These are phyloP conservation scores for Drosophila acutilabella DNA, from an alignment of 2,888 invertebrate species.

Conservation along the genomic window DNA sequence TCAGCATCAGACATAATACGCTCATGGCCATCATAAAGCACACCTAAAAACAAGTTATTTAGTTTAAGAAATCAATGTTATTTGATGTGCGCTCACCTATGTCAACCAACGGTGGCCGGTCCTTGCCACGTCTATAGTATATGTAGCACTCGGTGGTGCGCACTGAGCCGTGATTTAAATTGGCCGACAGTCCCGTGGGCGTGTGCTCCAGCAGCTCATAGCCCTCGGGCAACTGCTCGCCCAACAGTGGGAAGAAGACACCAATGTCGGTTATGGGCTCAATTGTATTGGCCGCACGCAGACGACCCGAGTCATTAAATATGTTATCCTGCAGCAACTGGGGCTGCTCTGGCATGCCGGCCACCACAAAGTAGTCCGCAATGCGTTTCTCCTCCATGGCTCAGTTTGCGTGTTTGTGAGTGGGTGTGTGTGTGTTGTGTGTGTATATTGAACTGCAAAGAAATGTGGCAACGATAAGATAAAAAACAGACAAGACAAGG, in stretches of 20 bases:
- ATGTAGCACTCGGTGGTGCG: conserved; percentile 96
- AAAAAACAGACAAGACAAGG: conserved; percentile 12
- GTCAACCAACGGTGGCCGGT: conserved; percentile 98
- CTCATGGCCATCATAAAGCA: conserved; percentile 98
- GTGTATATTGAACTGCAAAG: conserved; percentile 36
- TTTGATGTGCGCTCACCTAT: conserved; percentile 88
- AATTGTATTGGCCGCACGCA: conserved; percentile 92
- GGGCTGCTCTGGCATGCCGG: conserved; percentile 94
- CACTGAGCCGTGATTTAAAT: conserved; percentile 98
- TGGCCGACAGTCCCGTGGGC: conserved; percentile 94
- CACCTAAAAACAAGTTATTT: conserved; percentile 87
- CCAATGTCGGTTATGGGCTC: conserved; percentile 98
- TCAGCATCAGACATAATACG: conserved; percentile 97
- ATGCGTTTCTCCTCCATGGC: conserved; percentile 94
- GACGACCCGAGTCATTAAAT: conserved; percentile 91
- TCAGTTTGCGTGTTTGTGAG: neutral
- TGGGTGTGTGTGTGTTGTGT: conserved; percentile 8
- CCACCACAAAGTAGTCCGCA: conserved; percentile 99
- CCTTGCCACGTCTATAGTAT: conserved; percentile 95
- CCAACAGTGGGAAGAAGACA: conserved; percentile 94
- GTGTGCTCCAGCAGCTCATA: conserved; percentile 90
- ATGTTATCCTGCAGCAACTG: conserved; percentile 90
- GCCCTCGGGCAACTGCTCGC: conserved; percentile 93
- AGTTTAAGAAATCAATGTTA: neutral
- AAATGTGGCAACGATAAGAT: conserved; percentile 46